Conservation (phyloP, 2,888 invertebrate genomes). For the Hyposoter didymator region DNA sequence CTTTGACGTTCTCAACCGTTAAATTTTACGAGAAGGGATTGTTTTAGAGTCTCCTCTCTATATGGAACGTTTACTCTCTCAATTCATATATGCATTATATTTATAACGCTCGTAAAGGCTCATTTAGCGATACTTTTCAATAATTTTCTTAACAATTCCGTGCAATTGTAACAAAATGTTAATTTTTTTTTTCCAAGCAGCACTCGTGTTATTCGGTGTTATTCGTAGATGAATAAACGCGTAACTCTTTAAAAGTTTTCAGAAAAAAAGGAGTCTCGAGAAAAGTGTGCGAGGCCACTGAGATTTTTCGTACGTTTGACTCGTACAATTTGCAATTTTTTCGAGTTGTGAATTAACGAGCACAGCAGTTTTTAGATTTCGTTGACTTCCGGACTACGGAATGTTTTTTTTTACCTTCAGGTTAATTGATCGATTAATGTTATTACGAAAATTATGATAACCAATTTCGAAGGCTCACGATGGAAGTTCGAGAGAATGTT, state of each 20-base stretch:
- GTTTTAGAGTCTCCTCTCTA: slow-evolving; percentile 79
- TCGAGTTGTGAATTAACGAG: not conserved
- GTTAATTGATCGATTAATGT: not conserved
- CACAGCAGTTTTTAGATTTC: not conserved
- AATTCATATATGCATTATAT: slow-evolving; percentile 6
- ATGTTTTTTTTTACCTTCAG: not conserved
- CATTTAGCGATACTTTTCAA: not conserved
- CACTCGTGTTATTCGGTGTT: not conserved
- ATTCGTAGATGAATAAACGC: not conserved
- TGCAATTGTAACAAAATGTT: not conserved
- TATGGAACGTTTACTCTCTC: slow-evolving; percentile 34
- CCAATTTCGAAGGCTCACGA: slow-evolving; percentile 20
- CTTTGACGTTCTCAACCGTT: slow-evolving; percentile 83
- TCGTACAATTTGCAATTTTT: too few species aligned
- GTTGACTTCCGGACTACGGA: not conserved
- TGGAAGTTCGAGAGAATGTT: slow-evolving; percentile 15
- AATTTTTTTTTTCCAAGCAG: not conserved
- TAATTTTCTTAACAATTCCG: not conserved
- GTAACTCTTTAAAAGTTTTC: too few species aligned
- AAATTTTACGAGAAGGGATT: slow-evolving; percentile 83
- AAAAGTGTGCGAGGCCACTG: too few species aligned
- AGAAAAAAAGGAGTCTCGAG: too few species aligned
- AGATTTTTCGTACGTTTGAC: too few species aligned
- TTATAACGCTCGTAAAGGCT: not conserved
- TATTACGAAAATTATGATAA: not conserved